Evolutionary conservation across 2,888 invertebrate species (phyloP).

Genomic region (Hylaea fasciaria): DNA sequence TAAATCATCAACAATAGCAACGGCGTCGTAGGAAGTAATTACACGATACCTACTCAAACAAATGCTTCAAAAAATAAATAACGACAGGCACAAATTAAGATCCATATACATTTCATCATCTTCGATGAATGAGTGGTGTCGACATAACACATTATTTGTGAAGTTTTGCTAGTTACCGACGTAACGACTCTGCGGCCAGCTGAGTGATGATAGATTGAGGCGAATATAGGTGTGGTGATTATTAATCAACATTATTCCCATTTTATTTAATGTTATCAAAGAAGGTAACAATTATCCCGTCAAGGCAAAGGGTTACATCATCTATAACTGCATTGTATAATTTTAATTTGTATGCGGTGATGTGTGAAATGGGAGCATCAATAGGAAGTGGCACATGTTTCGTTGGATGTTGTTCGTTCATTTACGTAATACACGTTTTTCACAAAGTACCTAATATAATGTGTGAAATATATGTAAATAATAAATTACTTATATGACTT

Average conservation of each 20-base stretch:
- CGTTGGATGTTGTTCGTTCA: conserved; percentile 49
- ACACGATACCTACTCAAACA: conserved; percentile 53
- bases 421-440: conserved; percentile 34
- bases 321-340: conserved; percentile 15
- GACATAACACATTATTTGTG: conserved; percentile 54
- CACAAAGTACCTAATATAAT: conserved; percentile 14
- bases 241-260: conserved; percentile 60
- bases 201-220: conserved; percentile 56
- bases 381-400: conserved; percentile 71
- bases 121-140: conserved; percentile 55
- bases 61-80: conserved; percentile 49
- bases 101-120: conserved; percentile 61
- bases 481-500: conserved; percentile 18
- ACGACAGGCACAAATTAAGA: conserved; percentile 56
- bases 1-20: conserved; percentile 46
- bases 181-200: conserved; percentile 43
- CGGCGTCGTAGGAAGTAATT: conserved; percentile 57
- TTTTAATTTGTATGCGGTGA: conserved; percentile 48
- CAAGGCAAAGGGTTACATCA: conserved; percentile 42
- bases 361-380: conserved; percentile 61
- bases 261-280: conserved; percentile 53
- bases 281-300: conserved; percentile 66
- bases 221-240: conserved; percentile 53
- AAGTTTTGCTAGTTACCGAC: conserved; percentile 46
- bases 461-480: conserved; percentile 27